Evolutionary conservation across 2,797 vertebrate genomes (phyloP).

Genomic region (Helostoma temminkii): DNA sequence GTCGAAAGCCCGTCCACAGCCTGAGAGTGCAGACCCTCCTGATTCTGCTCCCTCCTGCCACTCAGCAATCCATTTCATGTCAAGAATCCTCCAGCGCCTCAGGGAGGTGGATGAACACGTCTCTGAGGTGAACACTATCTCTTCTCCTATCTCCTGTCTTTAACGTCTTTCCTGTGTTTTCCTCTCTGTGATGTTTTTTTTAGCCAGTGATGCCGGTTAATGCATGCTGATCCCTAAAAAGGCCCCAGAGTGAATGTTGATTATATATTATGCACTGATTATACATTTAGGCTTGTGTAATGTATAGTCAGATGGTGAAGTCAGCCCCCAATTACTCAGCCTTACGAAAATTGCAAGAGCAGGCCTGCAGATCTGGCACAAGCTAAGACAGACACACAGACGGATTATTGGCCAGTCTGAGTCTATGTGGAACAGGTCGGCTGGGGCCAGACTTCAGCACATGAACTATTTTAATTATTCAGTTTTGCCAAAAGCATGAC

Average conservation of each 20-base stretch:
- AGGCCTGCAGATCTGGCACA: constrained; percentile 52
- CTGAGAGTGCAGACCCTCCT: constrained; percentile 78
- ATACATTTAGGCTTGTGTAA: constrained; percentile 61
- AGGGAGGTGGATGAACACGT: constrained; percentile 94
- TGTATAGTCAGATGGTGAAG: constrained; percentile 63
- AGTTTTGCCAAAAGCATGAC: constrained; percentile 17
- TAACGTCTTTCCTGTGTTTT: constrained; percentile 27
- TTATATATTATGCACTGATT: constrained; percentile 61
- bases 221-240: constrained; percentile 38
- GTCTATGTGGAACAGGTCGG: constrained; percentile 22
- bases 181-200: constrained; percentile 26
- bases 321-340: constrained; percentile 66
- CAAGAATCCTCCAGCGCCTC: constrained; percentile 93
- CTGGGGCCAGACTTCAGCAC: constrained; percentile 15
- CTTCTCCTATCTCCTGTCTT: constrained; percentile 15
- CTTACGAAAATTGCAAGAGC: constrained; percentile 55
- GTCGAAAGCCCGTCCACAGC: constrained; percentile 68
- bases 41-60: constrained; percentile 80
- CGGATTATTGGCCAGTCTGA: constrained; percentile 45
- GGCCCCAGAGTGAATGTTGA: constrained; percentile 50
- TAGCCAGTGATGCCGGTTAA: constrained; percentile 13
- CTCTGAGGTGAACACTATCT: constrained; percentile 90
- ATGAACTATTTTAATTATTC: constrained; percentile 37
- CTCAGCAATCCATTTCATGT: constrained; percentile 88
- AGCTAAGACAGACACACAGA: constrained; percentile 45